A percentile compares a stretch with the other conserved stretches of the same genome.
Conservation (phyloP, 2,113 vertebrate genomes). For the Sinocyclocheilus anshuiensis region DNA sequence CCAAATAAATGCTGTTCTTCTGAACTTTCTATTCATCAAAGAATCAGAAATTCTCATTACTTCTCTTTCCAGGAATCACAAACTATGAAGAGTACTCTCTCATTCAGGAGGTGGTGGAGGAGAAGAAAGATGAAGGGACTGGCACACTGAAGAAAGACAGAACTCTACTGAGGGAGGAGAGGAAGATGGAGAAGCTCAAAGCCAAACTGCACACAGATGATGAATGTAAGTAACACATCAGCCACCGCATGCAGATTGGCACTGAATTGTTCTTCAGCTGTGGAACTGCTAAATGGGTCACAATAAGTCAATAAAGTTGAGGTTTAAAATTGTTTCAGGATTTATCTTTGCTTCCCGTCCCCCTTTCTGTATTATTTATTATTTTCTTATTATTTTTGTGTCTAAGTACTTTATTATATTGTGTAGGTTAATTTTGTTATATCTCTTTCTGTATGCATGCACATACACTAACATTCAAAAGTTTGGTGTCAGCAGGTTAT, state of each 20-base stretch:
- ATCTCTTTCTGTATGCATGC: too few relatives aligned
- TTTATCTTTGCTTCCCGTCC: too few relatives aligned
- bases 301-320: background rate
- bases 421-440: too few relatives aligned
- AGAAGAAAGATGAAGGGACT: slow-evolving; percentile 91
- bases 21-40: background rate
- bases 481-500: too few relatives aligned
- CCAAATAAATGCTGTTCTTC: background rate
- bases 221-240: slow-evolving; percentile 80
- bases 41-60: background rate
- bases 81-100: slow-evolving; percentile 99
- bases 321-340: too few relatives aligned
- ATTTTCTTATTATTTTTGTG: too few relatives aligned
- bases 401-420: too few relatives aligned
- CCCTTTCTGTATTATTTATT: too few relatives aligned
- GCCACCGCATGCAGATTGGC: too few relatives aligned
- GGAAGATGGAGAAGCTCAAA: slow-evolving; percentile 98
- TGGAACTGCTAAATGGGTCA: background rate
- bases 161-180: slow-evolving; percentile 89
- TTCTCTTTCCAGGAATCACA: slow-evolving; percentile 85
- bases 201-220: slow-evolving; percentile 98
- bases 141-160: slow-evolving; percentile 94
- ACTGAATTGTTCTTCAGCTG: too few relatives aligned
- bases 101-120: slow-evolving; percentile 89
- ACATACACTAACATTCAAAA: too few relatives aligned